phyloP scores from a whole-genome alignment of 2,888 invertebrate species.

The Lagria hirta region DNA sequence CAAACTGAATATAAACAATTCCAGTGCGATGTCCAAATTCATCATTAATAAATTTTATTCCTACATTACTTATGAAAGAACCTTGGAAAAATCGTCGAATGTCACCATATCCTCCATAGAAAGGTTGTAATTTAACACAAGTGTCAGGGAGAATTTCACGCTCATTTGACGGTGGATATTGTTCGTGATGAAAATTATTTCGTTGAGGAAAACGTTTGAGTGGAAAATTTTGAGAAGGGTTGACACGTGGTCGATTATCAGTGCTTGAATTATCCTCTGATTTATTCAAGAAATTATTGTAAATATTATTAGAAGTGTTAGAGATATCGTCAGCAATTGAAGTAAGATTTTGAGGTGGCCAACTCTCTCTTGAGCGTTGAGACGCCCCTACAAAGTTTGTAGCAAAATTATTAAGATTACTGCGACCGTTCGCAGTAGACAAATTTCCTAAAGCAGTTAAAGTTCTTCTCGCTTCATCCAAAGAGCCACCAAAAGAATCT shows the following conservation, averaged over 20 bases:
- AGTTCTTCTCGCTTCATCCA: constrained; percentile 60
- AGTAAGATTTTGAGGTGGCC: constrained; percentile 22
- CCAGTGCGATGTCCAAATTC: constrained; percentile 77
- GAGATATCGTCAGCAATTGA: no score
- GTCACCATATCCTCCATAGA: constrained; percentile 75
- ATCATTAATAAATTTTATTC: constrained; percentile 85
- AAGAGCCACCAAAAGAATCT: constrained; percentile 29
- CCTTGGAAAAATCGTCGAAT: constrained; percentile 81
- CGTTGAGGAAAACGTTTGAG: constrained; percentile 29
- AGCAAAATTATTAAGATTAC: constrained; percentile 28
- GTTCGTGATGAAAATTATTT: constrained; percentile 23
- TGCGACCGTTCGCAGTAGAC: constrained; percentile 36
- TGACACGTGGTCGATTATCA: constrained; percentile 6
- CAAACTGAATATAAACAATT: constrained; percentile 77
- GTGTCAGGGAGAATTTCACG: constrained; percentile 30
- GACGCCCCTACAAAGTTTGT: constrained; percentile 3
- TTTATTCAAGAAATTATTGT: constrained; percentile 22
- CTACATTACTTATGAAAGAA: constrained; percentile 72
- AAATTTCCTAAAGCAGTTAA: constrained; percentile 57
- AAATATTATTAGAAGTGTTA: constrained; percentile 1
- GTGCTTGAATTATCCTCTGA: constrained; percentile 15
- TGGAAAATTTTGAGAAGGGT: constrained; percentile 18
- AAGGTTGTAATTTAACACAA: constrained; percentile 74
- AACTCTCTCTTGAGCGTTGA: constrained; percentile 17
- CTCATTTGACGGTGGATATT: constrained; percentile 11